Evolutionary conservation across 1,140 invertebrate species (phyloP).

Genomic region (Neoseiulus cucumeris): DNA sequence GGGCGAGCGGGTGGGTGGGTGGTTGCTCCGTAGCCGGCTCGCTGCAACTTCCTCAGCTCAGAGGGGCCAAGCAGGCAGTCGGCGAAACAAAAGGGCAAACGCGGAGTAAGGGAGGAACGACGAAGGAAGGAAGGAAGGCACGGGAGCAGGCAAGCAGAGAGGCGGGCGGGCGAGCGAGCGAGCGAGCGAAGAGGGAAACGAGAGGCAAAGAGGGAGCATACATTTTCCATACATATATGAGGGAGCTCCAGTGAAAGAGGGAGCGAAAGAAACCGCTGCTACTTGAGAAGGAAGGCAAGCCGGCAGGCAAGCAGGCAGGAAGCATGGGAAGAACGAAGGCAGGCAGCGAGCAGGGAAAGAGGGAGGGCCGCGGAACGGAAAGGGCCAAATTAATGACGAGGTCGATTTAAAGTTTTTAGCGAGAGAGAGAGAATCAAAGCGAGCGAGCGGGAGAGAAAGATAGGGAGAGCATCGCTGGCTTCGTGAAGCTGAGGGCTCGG

Average conservation of each 20-base stretch:
- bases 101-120: neutral
- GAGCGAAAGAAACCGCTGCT: too few relatives aligned
- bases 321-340: neutral
- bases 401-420: constrained; percentile 12
- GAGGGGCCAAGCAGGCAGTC: neutral
- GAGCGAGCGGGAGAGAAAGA: too few relatives aligned
- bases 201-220: constrained; percentile 6
- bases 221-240: constrained; percentile 12
- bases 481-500: too few relatives aligned
- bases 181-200: neutral
- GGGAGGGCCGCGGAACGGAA: neutral
- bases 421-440: neutral
- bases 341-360: neutral
- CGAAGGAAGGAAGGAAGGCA: neutral
- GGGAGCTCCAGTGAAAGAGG: neutral
- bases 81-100: neutral
- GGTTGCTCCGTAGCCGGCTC: too few relatives aligned
- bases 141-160: neutral
- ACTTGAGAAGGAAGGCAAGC: too few relatives aligned
- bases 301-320: neutral
- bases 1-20: too few relatives aligned
- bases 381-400: constrained; percentile 11
- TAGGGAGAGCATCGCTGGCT: too few relatives aligned
- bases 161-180: neutral
- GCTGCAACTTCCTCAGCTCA: too few relatives aligned